phyloP scores from a whole-genome alignment of 2,888 invertebrate genomes.

The Caenorhabditis sp. region DNA sequence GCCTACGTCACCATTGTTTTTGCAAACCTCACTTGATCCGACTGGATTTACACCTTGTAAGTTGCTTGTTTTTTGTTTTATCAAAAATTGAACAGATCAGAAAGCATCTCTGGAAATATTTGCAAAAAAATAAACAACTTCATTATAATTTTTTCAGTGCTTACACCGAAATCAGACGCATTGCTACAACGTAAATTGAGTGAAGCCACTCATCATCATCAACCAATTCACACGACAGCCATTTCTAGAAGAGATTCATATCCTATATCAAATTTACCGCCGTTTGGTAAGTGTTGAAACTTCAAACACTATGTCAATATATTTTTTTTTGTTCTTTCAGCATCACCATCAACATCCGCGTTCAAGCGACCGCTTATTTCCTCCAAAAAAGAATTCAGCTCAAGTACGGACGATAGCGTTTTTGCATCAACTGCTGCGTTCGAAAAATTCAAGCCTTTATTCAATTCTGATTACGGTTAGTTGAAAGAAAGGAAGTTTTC shows the following conservation, averaged over 20 bases:
- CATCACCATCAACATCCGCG: not conserved
- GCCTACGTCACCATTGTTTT: slow-evolving; percentile 16
- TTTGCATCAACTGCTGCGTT: not conserved
- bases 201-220: slow-evolving; percentile 12
- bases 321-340: not conserved
- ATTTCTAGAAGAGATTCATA: not conserved
- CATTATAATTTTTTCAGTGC: slow-evolving; percentile 34
- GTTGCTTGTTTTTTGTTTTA: not conserved
- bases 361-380: not conserved
- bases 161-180: slow-evolving; percentile 51
- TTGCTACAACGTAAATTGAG: slow-evolving; percentile 39
- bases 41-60: slow-evolving; percentile 38
- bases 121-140: too few species aligned
- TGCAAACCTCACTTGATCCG: slow-evolving; percentile 23
- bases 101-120: not conserved
- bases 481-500: not conserved
- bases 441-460: not conserved
- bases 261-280: not conserved
- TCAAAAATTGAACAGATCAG: not conserved
- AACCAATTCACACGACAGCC: not conserved
- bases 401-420: not conserved
- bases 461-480: not conserved
- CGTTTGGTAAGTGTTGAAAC: not conserved
- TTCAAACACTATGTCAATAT: not conserved
- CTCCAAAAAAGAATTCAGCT: too few species aligned